A percentile compares a stretch with the other conserved stretches of the same genome.
Conservation (phyloP, 2,113 vertebrate genomes). For the Dinomys branickii region DNA sequence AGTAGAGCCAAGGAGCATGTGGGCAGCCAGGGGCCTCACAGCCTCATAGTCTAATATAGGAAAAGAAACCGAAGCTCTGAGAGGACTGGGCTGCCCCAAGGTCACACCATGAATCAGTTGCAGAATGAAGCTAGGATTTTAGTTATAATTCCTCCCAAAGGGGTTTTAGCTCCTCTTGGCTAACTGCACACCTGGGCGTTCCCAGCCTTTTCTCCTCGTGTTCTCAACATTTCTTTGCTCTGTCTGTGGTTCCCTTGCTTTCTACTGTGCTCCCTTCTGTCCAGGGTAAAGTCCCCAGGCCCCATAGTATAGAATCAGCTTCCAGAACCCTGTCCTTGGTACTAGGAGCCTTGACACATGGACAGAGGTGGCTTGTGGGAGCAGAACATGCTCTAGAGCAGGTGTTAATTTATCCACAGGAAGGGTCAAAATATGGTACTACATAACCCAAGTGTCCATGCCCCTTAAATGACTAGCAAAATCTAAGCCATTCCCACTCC, state of each 20-base stretch:
- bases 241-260: neutral
- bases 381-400: neutral
- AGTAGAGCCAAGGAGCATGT: neutral
- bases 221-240: neutral
- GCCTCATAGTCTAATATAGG: neutral
- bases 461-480: neutral
- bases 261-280: neutral
- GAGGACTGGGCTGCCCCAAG: neutral
- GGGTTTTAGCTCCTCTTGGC: no score
- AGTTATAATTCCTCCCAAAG: neutral
- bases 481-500: neutral
- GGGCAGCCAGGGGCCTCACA: neutral
- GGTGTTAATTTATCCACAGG: neutral
- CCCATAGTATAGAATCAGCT: neutral
- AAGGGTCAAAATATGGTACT: neutral
- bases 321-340: neutral
- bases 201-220: neutral
- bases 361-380: neutral
- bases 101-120: neutral
- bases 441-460: neutral
- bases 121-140: neutral
- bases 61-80: neutral
- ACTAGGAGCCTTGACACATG: fast-evolving
- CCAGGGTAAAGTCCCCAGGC: neutral
- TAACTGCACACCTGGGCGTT: no score